phyloP scores from a whole-genome alignment of 2,113 vertebrate genomes.

The Anolis sagrei region DNA sequence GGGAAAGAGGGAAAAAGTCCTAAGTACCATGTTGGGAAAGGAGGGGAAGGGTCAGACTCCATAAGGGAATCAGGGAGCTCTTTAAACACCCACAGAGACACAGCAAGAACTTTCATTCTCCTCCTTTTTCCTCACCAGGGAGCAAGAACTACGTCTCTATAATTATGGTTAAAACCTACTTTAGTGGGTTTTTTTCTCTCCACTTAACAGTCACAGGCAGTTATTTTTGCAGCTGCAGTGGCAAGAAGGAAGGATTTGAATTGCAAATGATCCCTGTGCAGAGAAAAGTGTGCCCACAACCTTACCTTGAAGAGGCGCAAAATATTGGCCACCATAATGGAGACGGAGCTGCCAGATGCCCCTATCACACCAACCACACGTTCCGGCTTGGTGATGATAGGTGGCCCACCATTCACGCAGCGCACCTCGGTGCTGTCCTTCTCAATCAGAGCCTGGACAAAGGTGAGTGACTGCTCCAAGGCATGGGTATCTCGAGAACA shows the following conservation, averaged over 20 bases:
- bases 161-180: constrained; percentile 44
- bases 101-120: accelerated
- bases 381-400: constrained; percentile 95
- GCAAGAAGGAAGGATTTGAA: constrained; percentile 68
- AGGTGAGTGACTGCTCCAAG: constrained; percentile 95
- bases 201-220: constrained; percentile 49
- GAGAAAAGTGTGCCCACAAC: constrained; percentile 2
- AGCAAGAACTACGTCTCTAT: constrained; percentile 18
- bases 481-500: constrained; percentile 96
- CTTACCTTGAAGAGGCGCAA: constrained; percentile 96
- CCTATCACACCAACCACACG: constrained; percentile 94
- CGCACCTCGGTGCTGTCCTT: constrained; percentile 95
- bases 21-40: too few species aligned
- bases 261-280: constrained; percentile 63
- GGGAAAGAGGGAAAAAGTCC: not conserved
- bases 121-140: not conserved
- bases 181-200: constrained; percentile 17
- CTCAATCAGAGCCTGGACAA: constrained; percentile 95
- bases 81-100: constrained; percentile 25
- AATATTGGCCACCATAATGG: constrained; percentile 99
- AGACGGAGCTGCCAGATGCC: constrained; percentile 94
- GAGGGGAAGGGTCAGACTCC: constrained; percentile 24
- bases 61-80: constrained; percentile 38
- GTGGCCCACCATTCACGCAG: constrained; percentile 90
- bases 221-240: constrained; percentile 44